Percentiles rank a stretch among this genome's conserved stretches.
phyloP scores from a whole-genome alignment of 2,113 vertebrate species.

The Cyphomyrus plagiostoma region DNA sequence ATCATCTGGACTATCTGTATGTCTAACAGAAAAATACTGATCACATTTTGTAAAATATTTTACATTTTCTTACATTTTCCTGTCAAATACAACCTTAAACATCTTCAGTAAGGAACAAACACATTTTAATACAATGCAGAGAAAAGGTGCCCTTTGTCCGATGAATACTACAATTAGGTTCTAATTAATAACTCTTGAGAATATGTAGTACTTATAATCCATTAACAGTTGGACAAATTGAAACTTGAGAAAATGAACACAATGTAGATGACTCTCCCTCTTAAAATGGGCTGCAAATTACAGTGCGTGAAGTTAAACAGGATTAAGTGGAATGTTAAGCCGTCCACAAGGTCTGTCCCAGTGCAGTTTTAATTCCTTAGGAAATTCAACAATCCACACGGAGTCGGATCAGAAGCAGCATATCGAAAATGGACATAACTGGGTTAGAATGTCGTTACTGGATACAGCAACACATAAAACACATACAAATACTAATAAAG shows the following conservation, averaged over 20 bases:
- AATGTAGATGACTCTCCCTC: not conserved
- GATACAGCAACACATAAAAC: not conserved
- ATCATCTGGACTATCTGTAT: no score
- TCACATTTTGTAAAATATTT: not conserved
- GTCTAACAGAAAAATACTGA: no score
- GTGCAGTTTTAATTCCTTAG: conserved; percentile 5
- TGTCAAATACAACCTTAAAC: not conserved
- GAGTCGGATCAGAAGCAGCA: not conserved
- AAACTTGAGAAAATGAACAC: not conserved
- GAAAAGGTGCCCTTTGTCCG: not conserved
- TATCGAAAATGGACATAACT: not conserved
- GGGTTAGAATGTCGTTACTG: not conserved
- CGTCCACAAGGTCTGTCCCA: conserved; percentile 5
- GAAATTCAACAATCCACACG: conserved; percentile 10
- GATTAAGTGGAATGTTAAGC: conserved; percentile 14
- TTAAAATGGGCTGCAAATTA: conserved; percentile 13
- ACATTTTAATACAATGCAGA: not conserved
- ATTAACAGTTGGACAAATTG: not conserved
- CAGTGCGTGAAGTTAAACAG: conserved; percentile 19
- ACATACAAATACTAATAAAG: not conserved
- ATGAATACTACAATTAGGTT: not conserved
- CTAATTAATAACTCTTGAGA: not conserved
- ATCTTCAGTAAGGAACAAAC: not conserved
- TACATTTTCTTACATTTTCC: not conserved
- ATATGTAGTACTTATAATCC: not conserved